Conservation (phyloP, 2,888 invertebrate genomes). For the Choreutis nemorana region DNA sequence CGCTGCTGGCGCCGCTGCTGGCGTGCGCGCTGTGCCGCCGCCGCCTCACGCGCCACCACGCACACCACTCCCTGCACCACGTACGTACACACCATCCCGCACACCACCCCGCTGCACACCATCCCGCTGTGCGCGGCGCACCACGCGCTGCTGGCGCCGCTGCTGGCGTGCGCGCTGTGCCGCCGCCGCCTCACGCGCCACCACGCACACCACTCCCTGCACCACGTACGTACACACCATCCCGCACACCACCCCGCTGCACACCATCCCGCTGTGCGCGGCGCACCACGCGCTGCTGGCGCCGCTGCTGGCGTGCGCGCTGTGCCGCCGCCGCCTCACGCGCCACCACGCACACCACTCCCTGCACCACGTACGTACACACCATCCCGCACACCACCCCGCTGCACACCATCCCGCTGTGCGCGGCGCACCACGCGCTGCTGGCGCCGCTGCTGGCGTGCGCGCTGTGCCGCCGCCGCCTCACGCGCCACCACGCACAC, state of each 20-base stretch:
- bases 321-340: background rate
- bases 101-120: constrained; percentile 48
- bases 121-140: constrained; percentile 76
- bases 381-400: constrained; percentile 64
- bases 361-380: background rate
- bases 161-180: constrained; percentile 80
- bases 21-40: constrained; percentile 75
- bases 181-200: constrained; percentile 78
- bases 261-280: background rate
- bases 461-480: constrained; percentile 72
- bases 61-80: constrained; percentile 34
- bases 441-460: constrained; percentile 71
- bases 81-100: constrained; percentile 67
- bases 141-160: constrained; percentile 74
- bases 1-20: constrained; percentile 68
- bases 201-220: constrained; percentile 78
- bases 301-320: constrained; percentile 20
- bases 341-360: background rate
- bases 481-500: constrained; percentile 19
- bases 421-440: constrained; percentile 24
- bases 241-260: constrained; percentile 15
- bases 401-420: background rate
- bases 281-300: no score
- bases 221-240: constrained; percentile 38
- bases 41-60: constrained; percentile 33